phyloP scores from a whole-genome alignment of 2,113 vertebrate species.

The Phyllostomus discolor region DNA sequence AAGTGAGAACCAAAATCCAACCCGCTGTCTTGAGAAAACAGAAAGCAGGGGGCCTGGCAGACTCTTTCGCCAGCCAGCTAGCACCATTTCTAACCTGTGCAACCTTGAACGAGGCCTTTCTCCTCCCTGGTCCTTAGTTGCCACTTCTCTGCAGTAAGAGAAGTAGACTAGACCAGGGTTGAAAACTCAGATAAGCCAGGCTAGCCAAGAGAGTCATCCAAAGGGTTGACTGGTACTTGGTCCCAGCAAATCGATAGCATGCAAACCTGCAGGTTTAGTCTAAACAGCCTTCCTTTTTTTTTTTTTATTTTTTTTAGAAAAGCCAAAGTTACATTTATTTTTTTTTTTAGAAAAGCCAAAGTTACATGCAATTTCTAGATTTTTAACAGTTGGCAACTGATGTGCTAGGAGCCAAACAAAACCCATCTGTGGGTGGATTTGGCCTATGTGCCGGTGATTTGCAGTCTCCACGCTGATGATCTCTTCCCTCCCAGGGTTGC shows the following conservation, averaged over 20 bases:
- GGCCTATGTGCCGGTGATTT: not conserved
- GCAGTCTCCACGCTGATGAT: not conserved
- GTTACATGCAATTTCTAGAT: not conserved
- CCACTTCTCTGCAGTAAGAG: not conserved
- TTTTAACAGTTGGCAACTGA: not conserved
- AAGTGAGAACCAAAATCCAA: not conserved
- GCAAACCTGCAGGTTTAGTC: not conserved
- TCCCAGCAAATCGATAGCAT: not conserved
- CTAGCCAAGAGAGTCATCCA: not conserved
- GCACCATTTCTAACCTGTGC: not conserved
- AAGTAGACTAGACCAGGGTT: not conserved
- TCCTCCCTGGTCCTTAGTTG: not conserved
- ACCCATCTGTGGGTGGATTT: not conserved
- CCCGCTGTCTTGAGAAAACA: not conserved
- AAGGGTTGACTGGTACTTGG: not conserved
- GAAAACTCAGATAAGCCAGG: not conserved
- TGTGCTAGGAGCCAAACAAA: not conserved
- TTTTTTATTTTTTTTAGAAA: not conserved
- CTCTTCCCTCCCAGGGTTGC: not conserved
- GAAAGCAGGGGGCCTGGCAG: not conserved
- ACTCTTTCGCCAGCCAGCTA: not conserved
- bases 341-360: not conserved
- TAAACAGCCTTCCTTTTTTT: not conserved
- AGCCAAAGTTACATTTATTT: not conserved
- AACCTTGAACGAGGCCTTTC: not conserved